These are phyloP conservation scores for Danio jaintianensis DNA, from an alignment of 2,797 vertebrate genomes.

Conservation along the genomic window DNA sequence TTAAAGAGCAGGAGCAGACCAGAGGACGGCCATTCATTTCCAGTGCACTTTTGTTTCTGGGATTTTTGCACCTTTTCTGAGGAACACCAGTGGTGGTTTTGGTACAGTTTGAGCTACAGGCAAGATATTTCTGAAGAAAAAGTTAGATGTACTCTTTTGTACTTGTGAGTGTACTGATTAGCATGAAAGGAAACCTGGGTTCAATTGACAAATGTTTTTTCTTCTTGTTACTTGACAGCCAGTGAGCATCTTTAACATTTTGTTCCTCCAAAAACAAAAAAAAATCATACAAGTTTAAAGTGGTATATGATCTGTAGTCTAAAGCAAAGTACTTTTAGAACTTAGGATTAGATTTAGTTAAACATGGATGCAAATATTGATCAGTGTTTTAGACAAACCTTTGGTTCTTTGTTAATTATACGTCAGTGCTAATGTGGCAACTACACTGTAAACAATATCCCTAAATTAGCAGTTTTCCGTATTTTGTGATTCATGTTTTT, in stretches of 20 bases:
- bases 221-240: background rate
- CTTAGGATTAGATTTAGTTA: no score
- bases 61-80: background rate
- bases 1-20: conserved; percentile 53
- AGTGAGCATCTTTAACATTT: background rate
- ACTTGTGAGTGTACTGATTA: background rate
- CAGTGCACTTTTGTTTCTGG: conserved; percentile 7
- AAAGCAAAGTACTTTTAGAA: background rate
- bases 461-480: no score
- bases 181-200: background rate
- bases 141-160: background rate
- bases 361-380: no score
- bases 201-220: background rate
- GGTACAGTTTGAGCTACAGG: background rate
- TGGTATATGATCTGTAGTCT: background rate
- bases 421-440: no score
- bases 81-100: background rate
- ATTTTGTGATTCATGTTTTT: no score
- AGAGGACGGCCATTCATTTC: conserved; percentile 50
- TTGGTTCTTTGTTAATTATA: no score
- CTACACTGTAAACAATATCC: no score
- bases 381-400: no score
- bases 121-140: background rate
- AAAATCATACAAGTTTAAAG: background rate
- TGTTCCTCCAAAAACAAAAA: background rate